Evolutionary conservation across 92 coral and sea anemone genomes (phyloP), one percentile per base, ranked within the genome.

Genomic region (Actinostola sp.): DNA sequence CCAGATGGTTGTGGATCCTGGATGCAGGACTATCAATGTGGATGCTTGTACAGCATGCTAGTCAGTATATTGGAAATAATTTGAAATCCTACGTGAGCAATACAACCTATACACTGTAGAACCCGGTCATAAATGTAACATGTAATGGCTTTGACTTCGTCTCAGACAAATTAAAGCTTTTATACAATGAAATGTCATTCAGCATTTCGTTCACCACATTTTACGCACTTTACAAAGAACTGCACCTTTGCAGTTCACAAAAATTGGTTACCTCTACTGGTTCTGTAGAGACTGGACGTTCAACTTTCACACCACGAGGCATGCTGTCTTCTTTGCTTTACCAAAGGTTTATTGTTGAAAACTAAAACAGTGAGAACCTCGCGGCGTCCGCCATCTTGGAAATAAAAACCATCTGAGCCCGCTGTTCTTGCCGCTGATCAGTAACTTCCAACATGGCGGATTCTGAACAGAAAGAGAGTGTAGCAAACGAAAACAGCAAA

Each of bases 301-400:
- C 98, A 17, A 86, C 88, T 75, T 92, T 94, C 25, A 94, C 89
- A 23, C 98, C 98, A 66, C 98, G 97, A 62, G 98, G 98, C 97
- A 94, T 94, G 63, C 4, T 72, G 20, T 17, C 35, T 12, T 55
- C 41, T 46, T 20, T 66, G 16, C 26, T 53, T 39, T 14, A 39
- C 7, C n/a, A n/a, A n/a, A n/a, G n/a, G 16, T 53, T 25, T 21
- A 30, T n/a, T 27, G 70, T 26, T n/a, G 80, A 28, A 48, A 19
- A 17, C 19, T 25, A 23, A 63, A 46, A 19, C 43, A 42, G 33
- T 48, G 63, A 60, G 34, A 33, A 15, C 13, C 32, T 31, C 55
- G 29, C 28, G 33, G 17, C 68, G 61, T 69, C 86, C 86, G 91
- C 96, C 96, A 89, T 89, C 28, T 89, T 82, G 86, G 20, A 80